Percentiles rank a stretch among this genome's conserved stretches.
Conservation (phyloP, 2,888 invertebrate species). For the Thereva unica region DNA sequence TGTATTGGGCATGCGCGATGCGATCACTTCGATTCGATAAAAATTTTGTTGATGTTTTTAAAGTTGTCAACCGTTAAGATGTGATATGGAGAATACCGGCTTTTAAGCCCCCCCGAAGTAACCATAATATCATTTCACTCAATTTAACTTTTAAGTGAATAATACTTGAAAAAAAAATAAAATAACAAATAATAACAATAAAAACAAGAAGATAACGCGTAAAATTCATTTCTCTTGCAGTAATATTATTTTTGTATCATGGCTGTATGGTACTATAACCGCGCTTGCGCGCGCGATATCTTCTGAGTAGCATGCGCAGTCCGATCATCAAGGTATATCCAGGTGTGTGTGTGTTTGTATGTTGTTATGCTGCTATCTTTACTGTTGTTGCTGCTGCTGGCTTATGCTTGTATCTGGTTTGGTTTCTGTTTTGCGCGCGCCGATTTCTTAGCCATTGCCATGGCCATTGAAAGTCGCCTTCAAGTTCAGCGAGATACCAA, state of each 20-base stretch:
- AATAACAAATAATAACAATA: slow-evolving; percentile 33
- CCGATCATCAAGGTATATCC: too few relatives aligned
- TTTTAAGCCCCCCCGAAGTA: background rate
- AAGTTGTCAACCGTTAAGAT: too few relatives aligned
- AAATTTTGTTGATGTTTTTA: too few relatives aligned
- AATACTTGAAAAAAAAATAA: slow-evolving; percentile 4
- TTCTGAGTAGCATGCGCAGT: slow-evolving; percentile 18
- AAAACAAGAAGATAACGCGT: slow-evolving; percentile 15
- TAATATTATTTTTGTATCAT: too few relatives aligned
- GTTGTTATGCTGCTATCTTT: too few relatives aligned
- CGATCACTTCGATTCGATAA: too few relatives aligned
- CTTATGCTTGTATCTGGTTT: too few relatives aligned
- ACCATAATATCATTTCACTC: slow-evolving; percentile 22
- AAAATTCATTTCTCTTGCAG: slow-evolving; percentile 27
- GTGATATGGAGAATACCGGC: too few relatives aligned
- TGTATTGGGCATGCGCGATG: too few relatives aligned
- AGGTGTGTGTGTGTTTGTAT: too few relatives aligned
- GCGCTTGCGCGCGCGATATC: slow-evolving; percentile 4
- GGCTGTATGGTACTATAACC: too few relatives aligned
- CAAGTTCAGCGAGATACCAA: background rate
- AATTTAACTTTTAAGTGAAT: slow-evolving; percentile 24
- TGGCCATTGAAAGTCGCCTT: slow-evolving; percentile 27
- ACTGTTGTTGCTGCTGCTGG: too few relatives aligned
- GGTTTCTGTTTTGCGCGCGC: slow-evolving; percentile 20
- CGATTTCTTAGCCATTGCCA: background rate